Base-by-base conservation (phyloP, 2,797 vertebrate genomes). In the Sphenopsis melanotis region DNA sequence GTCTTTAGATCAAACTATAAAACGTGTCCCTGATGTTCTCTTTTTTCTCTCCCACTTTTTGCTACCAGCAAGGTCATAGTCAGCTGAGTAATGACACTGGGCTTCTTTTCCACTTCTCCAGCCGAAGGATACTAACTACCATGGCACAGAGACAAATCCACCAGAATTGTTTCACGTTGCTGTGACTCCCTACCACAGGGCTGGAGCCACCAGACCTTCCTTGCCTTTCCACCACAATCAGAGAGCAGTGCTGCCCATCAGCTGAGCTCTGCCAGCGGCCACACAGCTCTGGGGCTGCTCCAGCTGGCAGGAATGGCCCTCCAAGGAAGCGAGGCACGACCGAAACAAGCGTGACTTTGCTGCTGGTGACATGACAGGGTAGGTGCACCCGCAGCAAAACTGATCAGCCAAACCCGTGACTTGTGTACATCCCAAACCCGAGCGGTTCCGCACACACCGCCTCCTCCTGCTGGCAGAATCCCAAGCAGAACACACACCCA, bases 301-400 rank as follows among this genome's bases (percentile, higher is more conserved):
- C 55, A 8, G 4, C 15, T 21, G 22, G 10, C 3, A 10, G 34
- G 24, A 2, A 13, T 0, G 12, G 66, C 39, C 2, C 78, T 50
- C 47, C 6, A 32, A 27, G 59, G 22, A 17, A n/a, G 65, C 9
- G 1, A 27, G 11, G 46, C 59, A 8, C 0, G 15, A 26, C 1
- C 18, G 64, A 18, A 32, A 61, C 46, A 12, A 24, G 17, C 0
- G 5, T 3, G 9, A 3, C 71, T 61, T 13, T 8, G 60, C 47
- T 24, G 30, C 4, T 3, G 39, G 3, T 6, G 23, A 49, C 32
- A 42, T 0, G 52, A 27, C 70, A 24, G 29, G 10, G 37, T 1
- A 39, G 6, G 46, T 1, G 6, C n/a, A 1, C 60, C 4, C 2
- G 60, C 71, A 23, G 46, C 2, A 20, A n/a, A 44, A 15, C 20